Base-by-base conservation (phyloP, 2,888 invertebrate genomes). In the Cosmia pyralina region DNA sequence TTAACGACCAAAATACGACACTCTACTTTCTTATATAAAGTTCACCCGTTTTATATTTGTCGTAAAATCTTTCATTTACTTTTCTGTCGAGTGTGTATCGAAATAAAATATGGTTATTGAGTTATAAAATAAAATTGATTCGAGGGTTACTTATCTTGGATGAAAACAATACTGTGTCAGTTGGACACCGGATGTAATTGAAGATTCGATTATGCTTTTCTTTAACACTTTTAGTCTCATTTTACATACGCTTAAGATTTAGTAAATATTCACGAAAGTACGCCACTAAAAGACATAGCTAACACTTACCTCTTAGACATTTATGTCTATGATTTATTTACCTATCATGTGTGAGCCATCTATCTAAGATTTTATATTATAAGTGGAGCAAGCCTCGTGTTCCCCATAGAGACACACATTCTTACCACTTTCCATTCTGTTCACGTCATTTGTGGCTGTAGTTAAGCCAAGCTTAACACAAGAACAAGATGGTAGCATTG, bases 51-150 rank as follows among this genome's bases (percentile, higher is more conserved):
- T 85, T 82, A 85, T 77, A 85, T 72, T 84, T 68, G 72, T 79
- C 79, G 73, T 86, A 85, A 86, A 85, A 74, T 79, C 65, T 85
- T 85, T 86, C 77, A 82, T 85, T 82, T 82, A 72, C 72, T 79
- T 77, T 79, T 59, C 77, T 67, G 69, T 83, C 52, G 48, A 34
- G n/a, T 73, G 65, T 67, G 48, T 66, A 44, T 57, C n/a, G 64
- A 77, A 83, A 83, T 74, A 67, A 72, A 71, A 83, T 82, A 81
- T 80, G 59, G 67, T 52, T 46, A 80, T 77, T 58, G 80, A 80
- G 83, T 60, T 72, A 64, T 77, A 68, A 77, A 79, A 83, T 69
- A 65, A 82, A 72, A 72, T 59, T 66, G 57, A 68, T 73, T 64
- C 38, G 52, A 53, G 15, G 19, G 19, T 50, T 38, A 46, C 41